phyloP scores from a whole-genome alignment of 2,888 invertebrate genomes.

The Brachyptera putata region DNA sequence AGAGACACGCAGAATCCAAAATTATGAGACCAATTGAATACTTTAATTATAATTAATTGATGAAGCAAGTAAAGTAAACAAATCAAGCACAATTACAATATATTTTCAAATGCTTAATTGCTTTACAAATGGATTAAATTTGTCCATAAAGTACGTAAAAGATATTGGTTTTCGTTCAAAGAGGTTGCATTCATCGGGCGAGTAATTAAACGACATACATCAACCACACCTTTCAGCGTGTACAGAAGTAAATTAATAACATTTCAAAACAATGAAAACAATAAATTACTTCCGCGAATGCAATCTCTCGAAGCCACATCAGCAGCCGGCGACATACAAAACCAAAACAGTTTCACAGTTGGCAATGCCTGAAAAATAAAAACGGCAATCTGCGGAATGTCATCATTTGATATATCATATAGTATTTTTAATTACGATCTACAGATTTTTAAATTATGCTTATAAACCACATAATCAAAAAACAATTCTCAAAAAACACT shows the following conservation, averaged over 20 bases:
- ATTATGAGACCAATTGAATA: background rate
- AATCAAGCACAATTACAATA: constrained; percentile 10
- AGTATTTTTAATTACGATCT: background rate
- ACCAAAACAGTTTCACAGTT: background rate
- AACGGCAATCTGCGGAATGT: constrained; percentile 38
- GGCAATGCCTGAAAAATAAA: background rate
- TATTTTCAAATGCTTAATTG: background rate
- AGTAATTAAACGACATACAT: background rate
- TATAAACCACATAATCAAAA: background rate
- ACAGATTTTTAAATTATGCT: background rate
- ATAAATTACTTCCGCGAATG: too few relatives aligned
- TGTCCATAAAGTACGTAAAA: background rate
- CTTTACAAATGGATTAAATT: background rate
- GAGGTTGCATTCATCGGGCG: background rate
- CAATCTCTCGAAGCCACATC: background rate
- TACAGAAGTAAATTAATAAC: background rate
- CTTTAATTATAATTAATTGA: background rate
- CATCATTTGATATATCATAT: constrained; percentile 31
- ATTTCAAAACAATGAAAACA: too few relatives aligned
- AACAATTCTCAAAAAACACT: background rate
- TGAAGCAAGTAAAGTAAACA: constrained; percentile 8
- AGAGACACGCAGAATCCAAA: background rate
- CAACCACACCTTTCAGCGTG: background rate
- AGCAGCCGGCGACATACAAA: background rate
- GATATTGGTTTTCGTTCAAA: background rate